A percentile compares a stretch with the other conserved stretches of the same genome.
These are phyloP conservation scores for Disparrhopalites patrizii DNA, from an alignment of 2,888 invertebrate species.

Conservation along the genomic window DNA sequence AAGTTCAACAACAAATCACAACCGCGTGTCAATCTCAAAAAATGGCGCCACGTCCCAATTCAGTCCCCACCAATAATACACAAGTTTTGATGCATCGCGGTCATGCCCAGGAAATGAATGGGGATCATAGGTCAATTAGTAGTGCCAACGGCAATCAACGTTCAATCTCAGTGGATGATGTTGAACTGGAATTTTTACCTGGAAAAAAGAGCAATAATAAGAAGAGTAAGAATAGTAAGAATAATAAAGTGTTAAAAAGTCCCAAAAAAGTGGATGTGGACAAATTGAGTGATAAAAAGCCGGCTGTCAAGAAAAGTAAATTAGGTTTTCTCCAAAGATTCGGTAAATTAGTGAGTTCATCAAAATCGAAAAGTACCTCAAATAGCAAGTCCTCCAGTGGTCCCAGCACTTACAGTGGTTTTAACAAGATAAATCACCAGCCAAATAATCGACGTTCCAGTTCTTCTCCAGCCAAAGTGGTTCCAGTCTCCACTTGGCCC, in stretches of 20 bases:
- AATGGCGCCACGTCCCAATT: too few relatives aligned
- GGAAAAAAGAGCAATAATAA: slow-evolving; percentile 1
- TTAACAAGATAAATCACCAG: too few relatives aligned
- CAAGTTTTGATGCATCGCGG: too few relatives aligned
- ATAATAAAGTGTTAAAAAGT: slow-evolving; percentile 2
- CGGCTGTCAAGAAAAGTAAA: slow-evolving; percentile 25
- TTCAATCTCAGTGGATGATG: too few relatives aligned
- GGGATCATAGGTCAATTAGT: too few relatives aligned
- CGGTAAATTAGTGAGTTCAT: slow-evolving; percentile 29
- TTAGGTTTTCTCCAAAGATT: slow-evolving; percentile 30
- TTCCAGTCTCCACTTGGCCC: slow-evolving; percentile 24
- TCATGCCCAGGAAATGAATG: too few relatives aligned
- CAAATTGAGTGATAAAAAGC: slow-evolving; percentile 2
- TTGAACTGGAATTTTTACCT: too few relatives aligned
- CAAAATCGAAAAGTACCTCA: slow-evolving; percentile 10
- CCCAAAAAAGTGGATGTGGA: slow-evolving; percentile 5
- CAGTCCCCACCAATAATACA: too few relatives aligned
- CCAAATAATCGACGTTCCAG: too few relatives aligned
- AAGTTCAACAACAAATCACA: too few relatives aligned
- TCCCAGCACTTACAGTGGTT: background rate
- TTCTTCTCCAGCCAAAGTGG: background rate
- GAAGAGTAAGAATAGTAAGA: slow-evolving; percentile 9
- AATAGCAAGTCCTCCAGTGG: slow-evolving; percentile 1
- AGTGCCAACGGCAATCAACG: too few relatives aligned
- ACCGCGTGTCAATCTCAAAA: too few relatives aligned